Evolutionary conservation across 2,797 vertebrate genomes (phyloP), one percentile per base, ranked within the genome.

Genomic region (Coilia nasus): DNA sequence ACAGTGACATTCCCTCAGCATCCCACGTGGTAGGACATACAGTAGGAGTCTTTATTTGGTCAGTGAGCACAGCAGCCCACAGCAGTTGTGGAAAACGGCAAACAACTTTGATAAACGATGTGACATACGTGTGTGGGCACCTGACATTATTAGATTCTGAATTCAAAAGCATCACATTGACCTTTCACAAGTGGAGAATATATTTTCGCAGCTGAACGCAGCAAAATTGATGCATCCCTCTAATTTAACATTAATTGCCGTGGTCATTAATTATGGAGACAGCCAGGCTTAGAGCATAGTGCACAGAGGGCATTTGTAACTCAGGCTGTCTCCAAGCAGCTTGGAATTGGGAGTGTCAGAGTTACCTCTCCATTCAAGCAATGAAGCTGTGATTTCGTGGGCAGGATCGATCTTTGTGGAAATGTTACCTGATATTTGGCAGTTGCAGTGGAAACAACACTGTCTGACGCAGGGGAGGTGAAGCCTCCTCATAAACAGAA

Each of bases 181-280:
- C 83, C 87, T 88, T 84, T 31, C 54, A 86, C 54, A 86, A 71
- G 81, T 87, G 83, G 59, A 25, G 12, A 84, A 87, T 84, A 62
- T 60, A 84, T 82, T 87, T 85, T 57, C 50, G 15, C 17, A 60
- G 12, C 78, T 14, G 35, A 81, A 64, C 44, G 28, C 46, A 28
- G 46, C 31, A 78, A 67, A 71, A 78, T 17, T 82, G 86, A 88
- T 85, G 84, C 83, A 67, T 88, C 84, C 71, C 35, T n/a, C 83
- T 83, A 87, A 84, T 87, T 83, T 84, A 57, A n/a, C 60, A 17
- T 84, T 87, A 88, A 87, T 81, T 80, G 56, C 44, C 56, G 78
- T 67, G 21, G 50, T 28, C 3, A 44, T 78, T 35, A 75, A 35
- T 75, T 41, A 17, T 41, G 14, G 67, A 75, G 67, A 75, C 67